phyloP scores from a whole-genome alignment of 2,888 invertebrate species.

The Dryocosmus kuriphilus region DNA sequence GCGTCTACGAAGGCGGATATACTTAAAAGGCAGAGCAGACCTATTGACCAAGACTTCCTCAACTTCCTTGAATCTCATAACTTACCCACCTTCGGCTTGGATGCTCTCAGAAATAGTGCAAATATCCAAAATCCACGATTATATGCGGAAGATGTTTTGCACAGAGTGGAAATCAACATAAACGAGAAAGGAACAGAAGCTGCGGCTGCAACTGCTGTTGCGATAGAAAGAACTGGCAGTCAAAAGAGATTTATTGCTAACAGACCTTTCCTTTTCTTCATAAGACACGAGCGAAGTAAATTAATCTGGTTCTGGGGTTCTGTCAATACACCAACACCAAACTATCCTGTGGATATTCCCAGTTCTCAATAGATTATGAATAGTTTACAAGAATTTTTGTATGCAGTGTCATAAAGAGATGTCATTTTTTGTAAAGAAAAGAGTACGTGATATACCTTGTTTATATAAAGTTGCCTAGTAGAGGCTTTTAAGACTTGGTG shows the following conservation, averaged over 20 bases:
- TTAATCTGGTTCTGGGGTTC: slow-evolving; percentile 86
- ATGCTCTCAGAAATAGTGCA: slow-evolving; percentile 70
- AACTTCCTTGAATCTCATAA: slow-evolving; percentile 60
- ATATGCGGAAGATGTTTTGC: slow-evolving; percentile 82
- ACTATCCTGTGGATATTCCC: slow-evolving; percentile 30
- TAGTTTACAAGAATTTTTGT: not conserved
- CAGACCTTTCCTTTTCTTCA: slow-evolving; percentile 87
- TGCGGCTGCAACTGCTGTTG: slow-evolving; percentile 82
- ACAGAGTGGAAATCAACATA: slow-evolving; percentile 83
- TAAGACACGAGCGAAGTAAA: slow-evolving; percentile 83
- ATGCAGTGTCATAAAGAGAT: not conserved
- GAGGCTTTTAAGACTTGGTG: not conserved
- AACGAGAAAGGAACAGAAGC: slow-evolving; percentile 86
- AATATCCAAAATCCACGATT: slow-evolving; percentile 81
- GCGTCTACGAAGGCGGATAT: slow-evolving; percentile 49
- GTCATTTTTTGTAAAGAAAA: not conserved
- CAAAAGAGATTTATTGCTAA: slow-evolving; percentile 79
- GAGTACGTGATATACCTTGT: not conserved
- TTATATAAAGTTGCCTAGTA: not conserved
- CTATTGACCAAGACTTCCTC: slow-evolving; percentile 65
- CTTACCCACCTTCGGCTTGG: slow-evolving; percentile 67
- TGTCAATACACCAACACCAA: slow-evolving; percentile 81
- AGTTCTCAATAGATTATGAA: not conserved
- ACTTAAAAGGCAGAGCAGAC: slow-evolving; percentile 62
- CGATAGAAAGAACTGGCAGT: slow-evolving; percentile 80